Evolutionary conservation across 1,140 invertebrate genomes (phyloP).

Genomic region (Trichonephila inaurata): DNA sequence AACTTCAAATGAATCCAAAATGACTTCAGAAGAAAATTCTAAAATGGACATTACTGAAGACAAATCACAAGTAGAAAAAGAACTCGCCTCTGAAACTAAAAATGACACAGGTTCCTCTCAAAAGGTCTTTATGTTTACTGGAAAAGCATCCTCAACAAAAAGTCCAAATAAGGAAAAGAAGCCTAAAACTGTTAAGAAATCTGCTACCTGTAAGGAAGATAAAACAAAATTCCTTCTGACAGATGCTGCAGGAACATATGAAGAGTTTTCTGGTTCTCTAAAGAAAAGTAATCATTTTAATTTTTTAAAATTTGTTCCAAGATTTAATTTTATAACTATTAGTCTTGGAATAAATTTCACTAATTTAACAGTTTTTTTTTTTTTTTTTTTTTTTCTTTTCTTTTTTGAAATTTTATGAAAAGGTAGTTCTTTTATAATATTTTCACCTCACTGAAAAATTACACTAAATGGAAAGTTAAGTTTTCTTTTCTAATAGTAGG

Average conservation of each 20-base stretch:
- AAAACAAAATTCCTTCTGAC: conserved; percentile 15
- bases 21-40: background rate
- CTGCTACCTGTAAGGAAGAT: background rate
- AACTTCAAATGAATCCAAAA: background rate
- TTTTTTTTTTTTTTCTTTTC: too few relatives aligned
- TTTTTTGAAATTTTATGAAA: background rate
- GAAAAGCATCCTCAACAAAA: background rate
- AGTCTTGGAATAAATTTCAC: too few relatives aligned
- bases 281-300: conserved; percentile 49
- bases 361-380: too few relatives aligned
- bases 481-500: too few relatives aligned
- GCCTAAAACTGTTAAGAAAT: background rate
- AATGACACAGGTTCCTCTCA: background rate
- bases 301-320: background rate
- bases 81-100: background rate
- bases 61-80: background rate
- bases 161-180: background rate
- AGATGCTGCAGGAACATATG: conserved; percentile 51
- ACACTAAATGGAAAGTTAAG: too few relatives aligned
- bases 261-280: conserved; percentile 58
- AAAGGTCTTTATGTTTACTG: conserved; percentile 8
- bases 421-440: background rate
- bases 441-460: background rate
- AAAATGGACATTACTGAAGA: background rate
- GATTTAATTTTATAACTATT: too few relatives aligned